Evolutionary conservation across 2,113 vertebrate genomes (phyloP).

Genomic region (Aldabrachelys gigantea): DNA sequence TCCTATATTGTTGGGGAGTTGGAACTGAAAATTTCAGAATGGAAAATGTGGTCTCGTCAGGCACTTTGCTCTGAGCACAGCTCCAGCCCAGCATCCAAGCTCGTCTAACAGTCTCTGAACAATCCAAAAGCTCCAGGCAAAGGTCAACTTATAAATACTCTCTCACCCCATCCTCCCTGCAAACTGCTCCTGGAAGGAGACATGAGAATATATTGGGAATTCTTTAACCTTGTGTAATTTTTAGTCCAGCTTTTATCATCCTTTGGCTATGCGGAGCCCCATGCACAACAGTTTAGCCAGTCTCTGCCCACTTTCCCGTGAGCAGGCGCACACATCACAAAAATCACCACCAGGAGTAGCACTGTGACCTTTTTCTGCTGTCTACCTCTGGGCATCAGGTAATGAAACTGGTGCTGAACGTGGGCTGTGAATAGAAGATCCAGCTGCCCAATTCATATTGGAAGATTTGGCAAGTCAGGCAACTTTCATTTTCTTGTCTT

Average conservation of each 20-base stretch:
- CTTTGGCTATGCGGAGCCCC: background rate
- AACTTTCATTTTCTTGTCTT: constrained; percentile 11
- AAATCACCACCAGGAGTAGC: too few relatives aligned
- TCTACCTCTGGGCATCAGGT: background rate
- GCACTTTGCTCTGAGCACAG: background rate
- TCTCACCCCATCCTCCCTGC: background rate
- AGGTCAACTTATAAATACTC: background rate
- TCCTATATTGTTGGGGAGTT: background rate
- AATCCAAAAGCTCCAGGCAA: background rate
- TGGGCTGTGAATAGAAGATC: background rate
- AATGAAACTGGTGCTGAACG: background rate
- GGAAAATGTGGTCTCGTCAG: background rate
- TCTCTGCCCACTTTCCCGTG: background rate
- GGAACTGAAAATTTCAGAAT: background rate
- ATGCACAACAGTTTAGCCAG: background rate
- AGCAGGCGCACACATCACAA: rapidly evolving
- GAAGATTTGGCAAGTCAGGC: background rate
- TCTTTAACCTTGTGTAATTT: background rate
- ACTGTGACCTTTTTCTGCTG: background rate
- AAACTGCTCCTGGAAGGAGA: constrained; percentile 9
- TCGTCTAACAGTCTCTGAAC: background rate
- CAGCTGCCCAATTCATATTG: background rate
- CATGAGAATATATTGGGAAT: background rate
- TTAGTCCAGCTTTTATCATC: background rate
- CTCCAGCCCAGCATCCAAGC: background rate